Evolutionary conservation across 1,140 invertebrate genomes (phyloP), one percentile per base, ranked within the genome.

Genomic region (Scylla paramamosain): DNA sequence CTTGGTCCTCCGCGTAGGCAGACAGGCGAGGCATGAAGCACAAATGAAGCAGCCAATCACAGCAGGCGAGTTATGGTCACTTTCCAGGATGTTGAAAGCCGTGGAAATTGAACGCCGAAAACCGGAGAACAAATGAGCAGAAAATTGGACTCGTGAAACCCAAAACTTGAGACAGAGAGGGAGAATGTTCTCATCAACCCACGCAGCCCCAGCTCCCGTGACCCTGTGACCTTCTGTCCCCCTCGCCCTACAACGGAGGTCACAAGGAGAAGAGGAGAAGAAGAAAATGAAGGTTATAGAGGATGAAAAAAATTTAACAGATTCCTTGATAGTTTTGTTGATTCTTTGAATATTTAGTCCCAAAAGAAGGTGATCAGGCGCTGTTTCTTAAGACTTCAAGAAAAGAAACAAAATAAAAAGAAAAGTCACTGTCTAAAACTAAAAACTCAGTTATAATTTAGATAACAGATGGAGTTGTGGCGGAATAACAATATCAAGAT

Each of bases 121-220:
- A 25, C n/a, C 67, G 67, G 67, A 77, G 67, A 77, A 77, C 67
- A 77, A 77, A 77, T 77, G 67, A 77, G 67, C 67, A n/a, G 67
- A 77, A 77, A 77, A 77, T 77, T 77, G 67, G 67, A 25, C 67
- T 77, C 67, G 67, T 77, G 67, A 77, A 77, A 77, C 67, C 67
- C 25, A 77, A 77, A 77, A 77, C 67, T n/a, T n/a, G 67, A 7
- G 20, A n/a, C 67, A n/a, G 67, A 20, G 12, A 16, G 10, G 52
- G 52, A 59, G 52, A n/a, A 20, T 77, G 25, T 77, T 25, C 67
- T 20, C 67, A 25, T n/a, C 67, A 7, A 0, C 67, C 25, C 67
- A 12, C 67, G 0, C 20, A n/a, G 6, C 67, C 6, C 67, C n/a
- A 20, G 7, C 67, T 20, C 67, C 67, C 67, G 20, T n/a, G 67